These are phyloP conservation scores for Smittia sp. DNA, from an alignment of 2,888 invertebrate species.

Conservation along the genomic window DNA sequence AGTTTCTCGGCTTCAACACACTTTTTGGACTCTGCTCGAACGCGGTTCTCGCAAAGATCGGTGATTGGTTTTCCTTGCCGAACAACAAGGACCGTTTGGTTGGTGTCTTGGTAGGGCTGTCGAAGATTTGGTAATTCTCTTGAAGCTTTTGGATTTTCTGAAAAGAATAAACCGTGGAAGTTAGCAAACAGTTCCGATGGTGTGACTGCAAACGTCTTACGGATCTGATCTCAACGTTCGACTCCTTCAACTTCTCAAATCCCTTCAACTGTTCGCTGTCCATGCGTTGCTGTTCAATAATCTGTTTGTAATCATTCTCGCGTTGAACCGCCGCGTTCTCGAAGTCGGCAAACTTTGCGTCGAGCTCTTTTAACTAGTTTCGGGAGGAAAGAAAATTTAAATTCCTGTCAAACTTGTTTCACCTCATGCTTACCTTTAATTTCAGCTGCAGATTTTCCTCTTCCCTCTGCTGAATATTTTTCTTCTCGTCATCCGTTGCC, in stretches of 20 bases:
- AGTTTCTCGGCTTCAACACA: slow-evolving; percentile 34
- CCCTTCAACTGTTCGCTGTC: slow-evolving; percentile 26
- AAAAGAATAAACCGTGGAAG: slow-evolving; percentile 8
- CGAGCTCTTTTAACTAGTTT: slow-evolving; percentile 33
- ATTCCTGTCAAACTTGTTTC: slow-evolving; percentile 43
- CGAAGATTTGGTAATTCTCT: slow-evolving; percentile 31
- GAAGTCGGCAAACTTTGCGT: slow-evolving; percentile 25
- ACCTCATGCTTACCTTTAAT: slow-evolving; percentile 45
- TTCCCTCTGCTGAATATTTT: slow-evolving; percentile 44
- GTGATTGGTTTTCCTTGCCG: slow-evolving; percentile 39
- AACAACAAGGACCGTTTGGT: slow-evolving; percentile 17
- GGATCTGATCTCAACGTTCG: slow-evolving; percentile 22
- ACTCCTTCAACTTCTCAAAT: slow-evolving; percentile 35
- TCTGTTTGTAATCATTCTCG: slow-evolving; percentile 30
- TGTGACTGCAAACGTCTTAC: background rate
- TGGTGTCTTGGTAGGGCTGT: slow-evolving; percentile 36
- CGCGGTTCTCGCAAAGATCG: background rate
- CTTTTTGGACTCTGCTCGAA: slow-evolving; percentile 34
- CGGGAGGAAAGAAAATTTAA: background rate
- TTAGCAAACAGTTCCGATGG: background rate
- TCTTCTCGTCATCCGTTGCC: slow-evolving; percentile 28
- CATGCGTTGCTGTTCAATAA: slow-evolving; percentile 24
- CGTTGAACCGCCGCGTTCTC: slow-evolving; percentile 16
- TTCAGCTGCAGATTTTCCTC: slow-evolving; percentile 44
- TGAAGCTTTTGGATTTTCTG: slow-evolving; percentile 40